Percentiles rank a stretch among this genome's conserved stretches.
phyloP scores from a whole-genome alignment of 2,888 invertebrate genomes.

The Coleophora deauratella region DNA sequence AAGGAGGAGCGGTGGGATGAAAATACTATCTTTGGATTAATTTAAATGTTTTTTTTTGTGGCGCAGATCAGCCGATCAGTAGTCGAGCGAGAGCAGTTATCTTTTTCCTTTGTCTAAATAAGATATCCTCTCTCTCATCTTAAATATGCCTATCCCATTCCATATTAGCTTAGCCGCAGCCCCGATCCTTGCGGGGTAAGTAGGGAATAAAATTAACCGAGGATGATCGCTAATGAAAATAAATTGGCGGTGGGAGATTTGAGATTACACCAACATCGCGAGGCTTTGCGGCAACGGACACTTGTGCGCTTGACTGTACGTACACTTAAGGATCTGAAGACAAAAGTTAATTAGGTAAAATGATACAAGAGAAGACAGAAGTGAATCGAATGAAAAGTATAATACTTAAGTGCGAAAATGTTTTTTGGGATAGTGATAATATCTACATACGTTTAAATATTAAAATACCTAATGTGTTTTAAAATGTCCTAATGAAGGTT shows the following conservation, averaged over 20 bases:
- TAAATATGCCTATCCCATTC: too few relatives aligned
- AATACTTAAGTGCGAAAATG: not conserved
- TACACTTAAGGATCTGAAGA: not conserved
- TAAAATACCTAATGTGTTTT: too few relatives aligned
- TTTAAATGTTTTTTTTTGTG: too few relatives aligned
- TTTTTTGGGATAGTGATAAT: not conserved
- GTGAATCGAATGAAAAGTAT: not conserved
- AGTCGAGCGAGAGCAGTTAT: too few relatives aligned
- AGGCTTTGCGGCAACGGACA: slow-evolving; percentile 28
- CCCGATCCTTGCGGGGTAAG: slow-evolving; percentile 63
- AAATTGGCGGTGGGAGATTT: slow-evolving; percentile 74
- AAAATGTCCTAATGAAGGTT: too few relatives aligned
- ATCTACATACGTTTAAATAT: not conserved
- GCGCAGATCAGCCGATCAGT: too few relatives aligned
- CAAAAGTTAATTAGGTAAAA: not conserved
- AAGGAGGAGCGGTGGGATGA: too few relatives aligned
- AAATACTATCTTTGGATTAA: too few relatives aligned
- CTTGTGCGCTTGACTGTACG: slow-evolving; percentile 9
- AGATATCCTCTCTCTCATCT: too few relatives aligned
- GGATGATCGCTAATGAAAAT: slow-evolving; percentile 80
- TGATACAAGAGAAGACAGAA: not conserved
- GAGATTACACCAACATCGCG: slow-evolving; percentile 64
- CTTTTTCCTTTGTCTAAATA: too few relatives aligned
- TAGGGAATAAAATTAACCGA: slow-evolving; percentile 78
- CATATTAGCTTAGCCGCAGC: slow-evolving; percentile 27